Percentiles rank a stretch among this genome's conserved stretches.
phyloP scores from a whole-genome alignment of 2,113 vertebrate genomes.

The Martes martes region DNA sequence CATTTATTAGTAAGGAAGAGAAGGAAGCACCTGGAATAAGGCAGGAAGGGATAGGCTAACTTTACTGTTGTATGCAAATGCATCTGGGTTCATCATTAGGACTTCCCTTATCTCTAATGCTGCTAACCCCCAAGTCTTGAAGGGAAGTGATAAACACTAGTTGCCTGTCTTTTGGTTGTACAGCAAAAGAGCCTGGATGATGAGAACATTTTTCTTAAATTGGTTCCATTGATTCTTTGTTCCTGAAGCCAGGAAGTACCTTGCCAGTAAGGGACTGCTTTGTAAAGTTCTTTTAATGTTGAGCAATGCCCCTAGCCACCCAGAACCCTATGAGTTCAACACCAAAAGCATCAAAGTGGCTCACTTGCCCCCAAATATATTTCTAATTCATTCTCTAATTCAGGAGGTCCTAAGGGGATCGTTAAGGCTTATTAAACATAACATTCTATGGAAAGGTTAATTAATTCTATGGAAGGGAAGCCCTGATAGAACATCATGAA shows the following conservation, averaged over 20 bases:
- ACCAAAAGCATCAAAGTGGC: background rate
- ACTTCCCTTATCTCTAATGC: background rate
- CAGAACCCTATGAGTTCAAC: background rate
- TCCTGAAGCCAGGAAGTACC: background rate
- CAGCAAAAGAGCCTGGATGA: background rate
- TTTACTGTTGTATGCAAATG: background rate
- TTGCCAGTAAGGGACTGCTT: background rate
- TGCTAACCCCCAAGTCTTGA: background rate
- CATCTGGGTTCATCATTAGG: background rate
- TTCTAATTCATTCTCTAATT: background rate
- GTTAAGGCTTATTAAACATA: too few species aligned
- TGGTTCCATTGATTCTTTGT: background rate
- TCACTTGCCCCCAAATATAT: background rate
- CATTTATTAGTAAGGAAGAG: background rate
- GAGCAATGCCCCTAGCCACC: background rate
- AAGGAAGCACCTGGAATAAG: background rate
- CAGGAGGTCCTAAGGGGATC: background rate
- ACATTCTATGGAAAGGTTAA: background rate
- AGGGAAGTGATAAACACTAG: background rate
- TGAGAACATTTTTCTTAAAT: background rate
- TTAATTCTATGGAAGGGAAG: background rate
- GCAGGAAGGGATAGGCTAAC: background rate
- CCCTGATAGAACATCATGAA: background rate
- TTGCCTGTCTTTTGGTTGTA: background rate
- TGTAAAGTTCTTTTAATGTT: background rate